phyloP scores from a whole-genome alignment of 1,140 invertebrate species.

The Idris sp. region DNA sequence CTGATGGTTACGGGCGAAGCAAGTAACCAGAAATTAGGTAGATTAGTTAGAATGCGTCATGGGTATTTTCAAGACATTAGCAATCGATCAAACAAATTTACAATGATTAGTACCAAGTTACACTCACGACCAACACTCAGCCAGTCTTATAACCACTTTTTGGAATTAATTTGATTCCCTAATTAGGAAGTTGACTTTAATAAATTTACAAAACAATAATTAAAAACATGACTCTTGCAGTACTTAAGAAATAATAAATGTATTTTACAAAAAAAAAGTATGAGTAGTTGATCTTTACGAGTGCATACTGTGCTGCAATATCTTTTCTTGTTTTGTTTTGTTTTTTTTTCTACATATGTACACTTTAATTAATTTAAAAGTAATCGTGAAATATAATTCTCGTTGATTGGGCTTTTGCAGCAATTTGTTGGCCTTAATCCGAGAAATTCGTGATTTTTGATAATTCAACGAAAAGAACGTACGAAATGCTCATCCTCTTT shows the following conservation, averaged over 20 bases:
- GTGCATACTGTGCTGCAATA: too few species aligned
- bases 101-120: constrained; percentile 26
- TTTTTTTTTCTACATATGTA: too few species aligned
- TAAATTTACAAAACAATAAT: too few species aligned
- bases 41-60: constrained; percentile 26
- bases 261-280: too few species aligned
- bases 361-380: constrained; percentile 6
- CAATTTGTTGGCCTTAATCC: constrained; percentile 11
- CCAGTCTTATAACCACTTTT: not conserved
- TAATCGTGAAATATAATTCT: not conserved
- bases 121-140: constrained; percentile 3
- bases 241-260: too few species aligned
- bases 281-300: too few species aligned
- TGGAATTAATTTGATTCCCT: too few species aligned
- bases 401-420: not conserved
- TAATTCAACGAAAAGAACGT: constrained; percentile 36
- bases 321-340: too few species aligned
- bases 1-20: constrained; percentile 45
- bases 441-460: constrained; percentile 20
- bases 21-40: constrained; percentile 45
- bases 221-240: too few species aligned
- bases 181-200: too few species aligned
- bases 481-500: constrained; percentile 48
- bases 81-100: constrained; percentile 36
- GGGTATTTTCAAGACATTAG: constrained; percentile 20